Percentiles rank a stretch among this genome's conserved stretches.
These are phyloP conservation scores for Brachyptera putata DNA, from an alignment of 2,888 invertebrate genomes.

Conservation along the genomic window DNA sequence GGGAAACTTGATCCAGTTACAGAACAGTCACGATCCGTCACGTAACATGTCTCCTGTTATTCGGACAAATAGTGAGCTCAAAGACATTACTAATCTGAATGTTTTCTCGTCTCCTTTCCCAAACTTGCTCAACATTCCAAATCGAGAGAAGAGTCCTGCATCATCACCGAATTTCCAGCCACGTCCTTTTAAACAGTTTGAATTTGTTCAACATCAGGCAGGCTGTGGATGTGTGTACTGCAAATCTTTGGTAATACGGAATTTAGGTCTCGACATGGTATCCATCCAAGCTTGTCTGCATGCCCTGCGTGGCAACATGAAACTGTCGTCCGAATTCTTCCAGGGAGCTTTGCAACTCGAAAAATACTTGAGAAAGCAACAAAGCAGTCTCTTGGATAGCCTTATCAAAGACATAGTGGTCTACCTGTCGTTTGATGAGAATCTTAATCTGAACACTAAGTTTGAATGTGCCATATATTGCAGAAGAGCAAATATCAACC, in stretches of 20 bases:
- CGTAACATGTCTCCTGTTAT: too few species aligned
- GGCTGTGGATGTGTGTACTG: background rate
- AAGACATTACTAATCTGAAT: background rate
- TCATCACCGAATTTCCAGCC: background rate
- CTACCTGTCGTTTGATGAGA: too few species aligned
- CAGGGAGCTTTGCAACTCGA: background rate
- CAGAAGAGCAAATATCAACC: too few species aligned
- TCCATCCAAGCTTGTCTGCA: background rate
- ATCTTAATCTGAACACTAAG: too few species aligned
- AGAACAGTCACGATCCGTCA: background rate
- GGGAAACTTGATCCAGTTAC: background rate
- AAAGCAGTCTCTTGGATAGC: background rate
- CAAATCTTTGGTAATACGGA: background rate
- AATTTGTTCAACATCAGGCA: background rate
- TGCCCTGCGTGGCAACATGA: background rate
- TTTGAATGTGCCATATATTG: too few species aligned
- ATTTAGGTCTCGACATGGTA: background rate
- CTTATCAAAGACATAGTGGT: background rate
- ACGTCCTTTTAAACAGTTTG: background rate
- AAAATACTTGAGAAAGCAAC: background rate
- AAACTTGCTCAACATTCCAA: background rate
- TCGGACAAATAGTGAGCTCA: background rate
- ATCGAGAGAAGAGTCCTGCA: too few species aligned
- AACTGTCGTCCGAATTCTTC: background rate
- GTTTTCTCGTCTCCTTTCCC: background rate